Base-by-base conservation (phyloP, 2,888 invertebrate genomes). In the Drosophila eohydei region DNA sequence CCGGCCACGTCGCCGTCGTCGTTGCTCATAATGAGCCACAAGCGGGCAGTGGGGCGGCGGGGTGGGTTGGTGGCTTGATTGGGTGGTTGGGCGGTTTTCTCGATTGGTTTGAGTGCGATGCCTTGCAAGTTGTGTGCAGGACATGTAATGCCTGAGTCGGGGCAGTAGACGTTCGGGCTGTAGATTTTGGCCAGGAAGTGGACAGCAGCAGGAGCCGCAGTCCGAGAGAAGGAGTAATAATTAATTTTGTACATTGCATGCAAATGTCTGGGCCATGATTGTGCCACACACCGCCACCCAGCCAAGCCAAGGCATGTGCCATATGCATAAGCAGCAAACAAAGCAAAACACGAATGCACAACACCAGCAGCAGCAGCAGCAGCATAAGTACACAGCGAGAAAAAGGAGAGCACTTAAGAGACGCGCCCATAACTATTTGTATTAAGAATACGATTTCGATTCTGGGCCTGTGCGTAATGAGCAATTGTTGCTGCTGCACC, bases 171-270 rank as follows among this genome's bases (percentile, higher is more conserved):
- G 72, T 75, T 78, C 32, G 11, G 68, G 71, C 73, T 79, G 84
- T 84, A 79, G 84, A 83, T 84, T 86, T 86, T 74, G 86, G 83
- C 76, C 83, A 83, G 85, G 73, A 80, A 80, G 70, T 78, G 66
- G 73, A 68, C 78, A 63, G 60, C 65, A 55, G 34, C 38, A 54
- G 51, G 21, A 61, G 46, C 26, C 28, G 26, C 1, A 54, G 41
- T 28, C n/a, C 55, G 40, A 36, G 62, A 71, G 71, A 65, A 80
- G 88, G 84, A 83, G 87, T 87, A 87, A 91, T 90, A 91, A 90
- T 90, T 90, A 90, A 90, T 90, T 91, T 90, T 83, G 88, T 83
- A 85, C 85, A 82, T 87, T 90, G 91, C 90, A 90, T 89, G 82
- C 86, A 86, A 88, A 88, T 87, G 84, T 85, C 88, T 84, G 85